These are phyloP conservation scores for Hoplostethus atlanticus DNA, from an alignment of 2,797 vertebrate species.

Conservation along the genomic window DNA sequence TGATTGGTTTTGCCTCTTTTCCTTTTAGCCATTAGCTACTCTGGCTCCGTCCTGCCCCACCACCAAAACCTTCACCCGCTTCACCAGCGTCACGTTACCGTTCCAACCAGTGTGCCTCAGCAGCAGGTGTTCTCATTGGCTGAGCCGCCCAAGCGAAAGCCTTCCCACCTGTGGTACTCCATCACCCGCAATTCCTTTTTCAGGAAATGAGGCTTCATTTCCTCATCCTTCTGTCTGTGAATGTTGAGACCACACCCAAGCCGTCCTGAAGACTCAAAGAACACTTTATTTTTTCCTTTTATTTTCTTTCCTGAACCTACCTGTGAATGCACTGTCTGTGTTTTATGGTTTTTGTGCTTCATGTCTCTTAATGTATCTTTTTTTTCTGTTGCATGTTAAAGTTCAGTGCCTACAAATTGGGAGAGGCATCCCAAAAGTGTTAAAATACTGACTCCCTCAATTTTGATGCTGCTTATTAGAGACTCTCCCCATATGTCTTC, in stretches of 20 bases:
- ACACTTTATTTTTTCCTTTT: constrained; percentile 51
- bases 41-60: constrained; percentile 83
- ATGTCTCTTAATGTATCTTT: constrained; percentile 38
- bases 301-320: constrained; percentile 24
- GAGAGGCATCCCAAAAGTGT: constrained; percentile 69
- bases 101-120: constrained; percentile 95
- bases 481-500: constrained; percentile 41
- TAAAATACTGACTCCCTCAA: constrained; percentile 69
- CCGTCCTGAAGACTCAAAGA: constrained; percentile 68
- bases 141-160: constrained; percentile 95
- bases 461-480: constrained; percentile 77
- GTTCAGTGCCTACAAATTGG: constrained; percentile 62
- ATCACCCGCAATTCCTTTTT: constrained; percentile 93
- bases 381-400: constrained; percentile 55
- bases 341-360: constrained; percentile 52
- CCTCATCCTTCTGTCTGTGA: constrained; percentile 12
- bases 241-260: constrained; percentile 25
- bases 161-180: constrained; percentile 91
- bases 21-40: constrained; percentile 85
- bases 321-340: constrained; percentile 55
- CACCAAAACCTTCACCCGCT: constrained; percentile 92
- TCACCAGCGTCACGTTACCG: constrained; percentile 96
- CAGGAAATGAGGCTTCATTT: constrained; percentile 87
- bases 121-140: constrained; percentile 97
- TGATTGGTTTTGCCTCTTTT: constrained; percentile 23